Conservation (phyloP, 2,113 vertebrate genomes). For the Typhlomys cinereus region DNA sequence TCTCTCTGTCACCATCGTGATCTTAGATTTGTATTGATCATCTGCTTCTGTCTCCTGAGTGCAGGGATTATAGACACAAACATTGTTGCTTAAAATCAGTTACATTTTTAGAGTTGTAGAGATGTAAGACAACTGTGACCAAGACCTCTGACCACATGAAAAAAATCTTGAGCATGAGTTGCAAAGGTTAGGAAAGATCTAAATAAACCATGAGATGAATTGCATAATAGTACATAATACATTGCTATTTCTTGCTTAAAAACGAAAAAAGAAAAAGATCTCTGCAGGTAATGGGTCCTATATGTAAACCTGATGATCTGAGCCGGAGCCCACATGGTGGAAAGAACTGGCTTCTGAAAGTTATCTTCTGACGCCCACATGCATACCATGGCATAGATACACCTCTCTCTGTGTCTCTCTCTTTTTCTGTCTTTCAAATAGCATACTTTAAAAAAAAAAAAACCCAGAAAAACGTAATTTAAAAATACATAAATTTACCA, state of each 20-base stretch:
- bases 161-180: not conserved
- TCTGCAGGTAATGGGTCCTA: too few species aligned
- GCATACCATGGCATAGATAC: too few species aligned
- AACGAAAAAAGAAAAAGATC: too few species aligned
- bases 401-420: not conserved
- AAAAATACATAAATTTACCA: not conserved
- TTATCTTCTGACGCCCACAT: too few species aligned
- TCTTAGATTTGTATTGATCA: not conserved
- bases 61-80: not conserved
- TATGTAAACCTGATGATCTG: too few species aligned
- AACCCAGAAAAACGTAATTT: not conserved
- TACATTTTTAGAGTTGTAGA: not conserved
- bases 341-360: too few species aligned
- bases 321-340: too few species aligned
- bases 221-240: not conserved
- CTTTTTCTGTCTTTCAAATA: not conserved
- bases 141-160: not conserved
- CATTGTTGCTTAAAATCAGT: not conserved
- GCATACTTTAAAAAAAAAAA: not conserved
- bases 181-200: slow-evolving; percentile 31
- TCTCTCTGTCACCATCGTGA: not conserved
- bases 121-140: not conserved
- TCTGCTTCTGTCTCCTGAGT: not conserved
- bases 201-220: not conserved
- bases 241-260: slow-evolving; percentile 26